Base-by-base conservation (phyloP, 2,113 vertebrate species). In the Erythrolamprus reginae region DNA sequence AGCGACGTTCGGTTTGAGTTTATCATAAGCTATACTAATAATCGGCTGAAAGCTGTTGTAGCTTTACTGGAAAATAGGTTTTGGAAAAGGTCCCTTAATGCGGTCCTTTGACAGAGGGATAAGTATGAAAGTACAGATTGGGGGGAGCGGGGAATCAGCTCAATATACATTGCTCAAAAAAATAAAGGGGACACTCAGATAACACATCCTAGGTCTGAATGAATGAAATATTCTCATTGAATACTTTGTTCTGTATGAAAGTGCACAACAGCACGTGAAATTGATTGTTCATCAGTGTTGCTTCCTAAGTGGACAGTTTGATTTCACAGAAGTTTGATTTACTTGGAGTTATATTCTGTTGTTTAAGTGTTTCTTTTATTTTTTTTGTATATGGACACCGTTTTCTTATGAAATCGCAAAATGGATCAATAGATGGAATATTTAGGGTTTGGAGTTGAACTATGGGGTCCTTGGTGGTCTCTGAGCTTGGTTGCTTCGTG, bases 101-200 rank as follows among this genome's bases (percentile, higher is more conserved):
- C 17, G 65, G 2, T 70, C 65, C 65, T 70, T 70, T 19, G n/a
- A 38, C 15, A 70, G 65, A 5, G 65, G 65, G 15, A 33, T 4
- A 5, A 70, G 2, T 38, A 70, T 70, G 19, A 38, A 70, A 38
- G 65, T 33, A 38, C 28, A 70, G 65, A 70, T 38, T 13, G 28
- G 1, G 5, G 5, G 10, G 1, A 0, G 28, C n/a, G 3, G 10
- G 13, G 12, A 10, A 70, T 15, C n/a, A 70, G n/a, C n/a, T 70
- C 15, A 38, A 6, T 33, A 70, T 70, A n/a, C n/a, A n/a, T n/a
- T n/a, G n/a, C n/a, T n/a, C n/a, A n/a, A n/a, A n/a, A n/a, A n/a
- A n/a, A n/a, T n/a, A n/a, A n/a, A n/a, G n/a, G n/a, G n/a, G n/a
- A n/a, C n/a, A n/a, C n/a, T n/a, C n/a, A n/a, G n/a, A n/a, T n/a